These are phyloP conservation scores for Brachypteracias leptosomus DNA, from an alignment of 2,113 vertebrate genomes.

Conservation along the genomic window DNA sequence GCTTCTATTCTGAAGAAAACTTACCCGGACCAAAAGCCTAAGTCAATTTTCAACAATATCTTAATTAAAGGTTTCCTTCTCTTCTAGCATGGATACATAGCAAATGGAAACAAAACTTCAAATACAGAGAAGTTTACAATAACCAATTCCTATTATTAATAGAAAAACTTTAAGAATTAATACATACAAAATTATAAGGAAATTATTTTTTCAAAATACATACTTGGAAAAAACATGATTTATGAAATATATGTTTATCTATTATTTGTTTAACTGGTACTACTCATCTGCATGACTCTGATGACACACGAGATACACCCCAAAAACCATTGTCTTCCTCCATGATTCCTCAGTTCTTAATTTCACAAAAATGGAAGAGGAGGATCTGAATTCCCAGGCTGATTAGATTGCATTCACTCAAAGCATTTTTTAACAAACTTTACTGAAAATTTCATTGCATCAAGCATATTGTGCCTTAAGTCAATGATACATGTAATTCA, in stretches of 20 bases:
- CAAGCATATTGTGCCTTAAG: slow-evolving; percentile 33
- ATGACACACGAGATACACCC: not conserved
- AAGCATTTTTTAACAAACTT: slow-evolving; percentile 1
- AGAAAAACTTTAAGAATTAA: not conserved
- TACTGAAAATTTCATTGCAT: slow-evolving; percentile 1
- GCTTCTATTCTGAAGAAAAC: not conserved
- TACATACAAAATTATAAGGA: not conserved
- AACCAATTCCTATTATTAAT: not conserved
- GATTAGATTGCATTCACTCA: not conserved
- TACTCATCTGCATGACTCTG: not conserved
- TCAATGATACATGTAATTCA: slow-evolving; percentile 51
- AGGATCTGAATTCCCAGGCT: not conserved
- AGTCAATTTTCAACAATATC: not conserved
- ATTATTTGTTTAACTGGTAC: not conserved
- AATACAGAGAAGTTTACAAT: not conserved
- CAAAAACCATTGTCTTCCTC: not conserved
- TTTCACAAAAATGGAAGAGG: not conserved
- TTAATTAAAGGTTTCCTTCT: not conserved
- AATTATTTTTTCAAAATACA: not conserved
- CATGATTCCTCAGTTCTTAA: not conserved
- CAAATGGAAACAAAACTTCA: not conserved
- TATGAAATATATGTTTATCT: not conserved
- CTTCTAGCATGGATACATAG: not conserved
- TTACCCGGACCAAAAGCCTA: not conserved
- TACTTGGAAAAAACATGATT: not conserved